These are phyloP conservation scores for Drosophila cardini DNA, from an alignment of 1,140 invertebrate species.

Conservation along the genomic window DNA sequence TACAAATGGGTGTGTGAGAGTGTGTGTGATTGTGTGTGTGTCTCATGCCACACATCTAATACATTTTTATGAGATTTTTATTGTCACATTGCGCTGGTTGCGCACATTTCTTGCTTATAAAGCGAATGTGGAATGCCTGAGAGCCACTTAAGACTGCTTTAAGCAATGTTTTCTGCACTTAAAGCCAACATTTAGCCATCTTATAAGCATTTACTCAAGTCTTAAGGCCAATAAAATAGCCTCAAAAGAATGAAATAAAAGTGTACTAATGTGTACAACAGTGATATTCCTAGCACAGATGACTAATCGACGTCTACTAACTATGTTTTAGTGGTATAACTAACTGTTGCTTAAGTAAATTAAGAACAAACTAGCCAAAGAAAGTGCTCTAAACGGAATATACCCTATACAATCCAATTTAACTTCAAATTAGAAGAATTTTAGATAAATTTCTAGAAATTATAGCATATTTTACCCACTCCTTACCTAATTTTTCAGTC, in stretches of 20 bases:
- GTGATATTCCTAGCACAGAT: too few species aligned
- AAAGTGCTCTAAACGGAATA: too few species aligned
- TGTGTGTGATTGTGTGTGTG: constrained; percentile 22
- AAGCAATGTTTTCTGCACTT: constrained; percentile 34
- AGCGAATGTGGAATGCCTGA: constrained; percentile 42
- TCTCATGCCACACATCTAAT: constrained; percentile 57
- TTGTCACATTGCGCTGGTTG: constrained; percentile 77
- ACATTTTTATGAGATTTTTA: constrained; percentile 80
- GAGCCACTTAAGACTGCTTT: constrained; percentile 36
- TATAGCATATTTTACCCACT: too few species aligned
- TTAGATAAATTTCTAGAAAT: too few species aligned
- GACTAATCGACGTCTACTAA: neutral
- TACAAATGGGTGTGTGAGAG: constrained; percentile 5
- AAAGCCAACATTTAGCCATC: constrained; percentile 12
- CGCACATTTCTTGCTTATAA: constrained; percentile 60
- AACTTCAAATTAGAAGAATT: too few species aligned
- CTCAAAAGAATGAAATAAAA: neutral
- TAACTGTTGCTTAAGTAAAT: neutral
- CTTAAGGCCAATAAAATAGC: neutral
- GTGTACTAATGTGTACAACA: neutral
- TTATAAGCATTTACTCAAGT: neutral
- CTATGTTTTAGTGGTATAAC: neutral
- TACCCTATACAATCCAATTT: too few species aligned
- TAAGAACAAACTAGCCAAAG: too few species aligned
- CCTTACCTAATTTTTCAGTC: neutral